A percentile compares a stretch with the other conserved stretches of the same genome.
These are phyloP conservation scores for Ophioninae sp. DNA, from an alignment of 2,888 invertebrate genomes.

Conservation along the genomic window DNA sequence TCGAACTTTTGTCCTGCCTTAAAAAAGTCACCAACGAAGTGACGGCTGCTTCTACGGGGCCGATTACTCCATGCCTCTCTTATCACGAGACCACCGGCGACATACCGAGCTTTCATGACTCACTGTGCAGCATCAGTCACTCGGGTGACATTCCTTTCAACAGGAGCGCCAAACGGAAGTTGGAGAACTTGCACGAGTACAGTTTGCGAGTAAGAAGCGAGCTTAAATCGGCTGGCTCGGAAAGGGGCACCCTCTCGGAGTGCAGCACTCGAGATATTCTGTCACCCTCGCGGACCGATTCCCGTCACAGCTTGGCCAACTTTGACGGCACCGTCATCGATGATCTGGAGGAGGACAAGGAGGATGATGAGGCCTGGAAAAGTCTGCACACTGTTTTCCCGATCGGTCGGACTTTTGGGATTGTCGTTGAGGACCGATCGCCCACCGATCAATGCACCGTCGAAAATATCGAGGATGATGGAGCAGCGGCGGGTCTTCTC, in stretches of 20 bases:
- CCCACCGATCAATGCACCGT: slow-evolving; percentile 12
- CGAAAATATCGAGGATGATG: slow-evolving; percentile 54
- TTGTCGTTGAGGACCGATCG: slow-evolving; percentile 31
- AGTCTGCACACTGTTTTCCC: not conserved
- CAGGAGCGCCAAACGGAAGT: slow-evolving; percentile 70
- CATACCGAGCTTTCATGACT: slow-evolving; percentile 72
- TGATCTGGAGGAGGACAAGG: not conserved
- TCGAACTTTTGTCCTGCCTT: slow-evolving; percentile 85
- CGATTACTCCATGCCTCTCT: slow-evolving; percentile 71
- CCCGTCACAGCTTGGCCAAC: slow-evolving; percentile 67
- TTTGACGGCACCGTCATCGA: slow-evolving; percentile 57
- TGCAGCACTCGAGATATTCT: slow-evolving; percentile 71
- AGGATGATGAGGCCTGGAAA: slow-evolving; percentile 57
- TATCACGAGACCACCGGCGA: slow-evolving; percentile 68
- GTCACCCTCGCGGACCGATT: slow-evolving; percentile 70
- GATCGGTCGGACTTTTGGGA: slow-evolving; percentile 2
- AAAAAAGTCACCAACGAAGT: slow-evolving; percentile 73
- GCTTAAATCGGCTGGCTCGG: slow-evolving; percentile 70
- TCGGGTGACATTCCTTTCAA: slow-evolving; percentile 69
- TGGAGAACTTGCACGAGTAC: slow-evolving; percentile 78
- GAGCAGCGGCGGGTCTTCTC: slow-evolving; percentile 54
- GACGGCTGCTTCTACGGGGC: slow-evolving; percentile 66
- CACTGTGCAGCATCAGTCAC: slow-evolving; percentile 74
- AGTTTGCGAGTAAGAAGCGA: slow-evolving; percentile 74
- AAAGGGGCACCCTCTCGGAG: slow-evolving; percentile 72